Base-by-base conservation (phyloP, 2,797 vertebrate genomes). In the Rallus crepitans region DNA sequence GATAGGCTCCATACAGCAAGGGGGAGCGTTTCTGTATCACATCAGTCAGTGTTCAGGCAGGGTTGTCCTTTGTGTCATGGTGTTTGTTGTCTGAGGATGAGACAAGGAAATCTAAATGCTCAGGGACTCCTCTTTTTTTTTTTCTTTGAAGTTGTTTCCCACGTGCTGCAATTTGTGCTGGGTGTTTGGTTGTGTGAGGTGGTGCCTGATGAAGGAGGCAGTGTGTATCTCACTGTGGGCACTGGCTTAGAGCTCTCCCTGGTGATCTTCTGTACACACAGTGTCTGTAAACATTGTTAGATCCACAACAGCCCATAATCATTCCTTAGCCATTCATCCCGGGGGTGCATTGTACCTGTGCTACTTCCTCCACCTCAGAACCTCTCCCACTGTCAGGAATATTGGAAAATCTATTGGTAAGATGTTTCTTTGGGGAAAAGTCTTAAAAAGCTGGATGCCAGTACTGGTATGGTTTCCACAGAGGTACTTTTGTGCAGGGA, bases 1-100 rank as follows among this genome's bases (percentile, higher is more conserved):
- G 18, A 19, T 21, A 28, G 24, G 45, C 11, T 10, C 11, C 19
- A 0, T 7, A 1, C 4, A 9, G 53, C 3, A 10, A 18, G 15
- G 27, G 25, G 11, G 16, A 25, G 8, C 18, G 2, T 42, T 42
- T 59, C 42, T 23, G 20, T 42, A 2, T 7, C 79, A 1, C 4
- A 5, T 9, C 42, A 45, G 42, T 45, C 42, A 45, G 42, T 1
- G 42, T 9, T 45, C 42, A 45, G 7, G 18, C 42, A 5, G 24
- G 27, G 30, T 37, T 66, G 5, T 55, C 33, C 31, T 35, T 53
- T 16, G 39, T 64, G 47, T 35, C 23, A 1, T 45, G 25, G 13
- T 52, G n/a, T 59, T 69, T 20, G 21, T 33, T 61, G 3, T 18
- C 27, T 28, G 53, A 60, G 37, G 66, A 25, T 3, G 24, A 52